These are phyloP conservation scores for Parasteatoda lunata DNA, from an alignment of 2,888 invertebrate genomes.

Conservation along the genomic window DNA sequence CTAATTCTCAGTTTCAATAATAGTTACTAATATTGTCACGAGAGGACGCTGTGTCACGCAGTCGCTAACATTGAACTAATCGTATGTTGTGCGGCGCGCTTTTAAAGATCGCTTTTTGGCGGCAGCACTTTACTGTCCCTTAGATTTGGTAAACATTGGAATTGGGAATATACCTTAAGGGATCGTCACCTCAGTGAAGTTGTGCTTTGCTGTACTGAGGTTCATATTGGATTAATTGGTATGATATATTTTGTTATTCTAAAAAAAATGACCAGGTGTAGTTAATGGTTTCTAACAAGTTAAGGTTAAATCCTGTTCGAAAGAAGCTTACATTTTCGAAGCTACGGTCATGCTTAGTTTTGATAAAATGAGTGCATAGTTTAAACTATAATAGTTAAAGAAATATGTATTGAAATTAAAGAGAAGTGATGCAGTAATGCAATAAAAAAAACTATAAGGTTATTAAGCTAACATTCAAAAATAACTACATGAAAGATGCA, in stretches of 20 bases:
- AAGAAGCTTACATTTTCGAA: too few species aligned
- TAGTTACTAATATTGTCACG: constrained; percentile 31
- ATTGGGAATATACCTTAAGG: constrained; percentile 41
- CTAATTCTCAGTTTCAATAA: constrained; percentile 1
- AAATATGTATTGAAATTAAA: too few species aligned
- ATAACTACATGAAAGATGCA: too few species aligned
- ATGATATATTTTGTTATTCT: not conserved
- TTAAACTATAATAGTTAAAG: too few species aligned
- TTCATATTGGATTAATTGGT: constrained; percentile 26
- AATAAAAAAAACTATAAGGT: too few species aligned
- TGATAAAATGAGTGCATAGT: too few species aligned
- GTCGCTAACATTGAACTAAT: constrained; percentile 6
- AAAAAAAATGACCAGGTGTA: too few species aligned
- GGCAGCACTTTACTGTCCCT: constrained; percentile 61
- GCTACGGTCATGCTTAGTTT: too few species aligned
- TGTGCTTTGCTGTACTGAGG: constrained; percentile 41
- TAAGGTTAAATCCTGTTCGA: too few species aligned
- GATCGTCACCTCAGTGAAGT: constrained; percentile 65
- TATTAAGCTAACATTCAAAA: too few species aligned
- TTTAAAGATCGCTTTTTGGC: constrained; percentile 59
- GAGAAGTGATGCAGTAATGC: too few species aligned
- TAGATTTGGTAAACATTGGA: constrained; percentile 44
- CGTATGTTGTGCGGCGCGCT: constrained; percentile 32
- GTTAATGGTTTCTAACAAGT: too few species aligned
- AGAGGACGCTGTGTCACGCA: constrained; percentile 58